Evolutionary conservation across 2,113 vertebrate species (phyloP), one percentile per base, ranked within the genome.

Genomic region (Eublepharis macularius): DNA sequence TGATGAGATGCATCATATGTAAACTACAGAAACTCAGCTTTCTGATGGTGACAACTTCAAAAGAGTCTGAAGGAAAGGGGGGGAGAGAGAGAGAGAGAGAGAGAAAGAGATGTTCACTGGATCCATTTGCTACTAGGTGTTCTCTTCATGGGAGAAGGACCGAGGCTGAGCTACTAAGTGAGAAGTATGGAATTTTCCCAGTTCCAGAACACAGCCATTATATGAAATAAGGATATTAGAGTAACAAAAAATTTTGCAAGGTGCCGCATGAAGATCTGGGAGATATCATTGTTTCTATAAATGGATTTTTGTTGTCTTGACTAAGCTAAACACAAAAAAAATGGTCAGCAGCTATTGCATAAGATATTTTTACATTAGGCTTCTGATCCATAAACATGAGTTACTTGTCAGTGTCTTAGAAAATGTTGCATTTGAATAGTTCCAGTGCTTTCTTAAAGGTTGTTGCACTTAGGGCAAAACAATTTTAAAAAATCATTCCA

Each of bases 241-340:
- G 86, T 26, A 17, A 24, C 7, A 85, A 80, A 81, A 87, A 86
- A 10, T 47, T 75, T 73, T 65, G 26, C 86, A 86, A 88, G 39
- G 86, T 65, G 79, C 82, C 90, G 90, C 0, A 60, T 0, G 91
- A 85, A 93, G 81, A 95, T 87, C 94, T 92, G 93, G 95, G 96
- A 95, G 91, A 95, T 95, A 90, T 86, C 93, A 90, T 77, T 69
- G 85, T 82, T 92, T 93, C 91, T 84, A 87, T 90, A 89, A 82
- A 83, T 92, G 92, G 89, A 88, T 87, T 75, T 74, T 92, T 87
- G 80, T 84, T 92, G 87, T 93, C 86, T 77, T 92, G 82, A 90
- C 81, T 89, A 87, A 94, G 88, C 91, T 93, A 88, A 91, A 82
- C 49, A 75, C 84, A 79, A 68, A 77, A 29, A 75, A 87, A 85